Conservation (phyloP, 2,113 vertebrate species). For the Stigmatopora nigra region DNA sequence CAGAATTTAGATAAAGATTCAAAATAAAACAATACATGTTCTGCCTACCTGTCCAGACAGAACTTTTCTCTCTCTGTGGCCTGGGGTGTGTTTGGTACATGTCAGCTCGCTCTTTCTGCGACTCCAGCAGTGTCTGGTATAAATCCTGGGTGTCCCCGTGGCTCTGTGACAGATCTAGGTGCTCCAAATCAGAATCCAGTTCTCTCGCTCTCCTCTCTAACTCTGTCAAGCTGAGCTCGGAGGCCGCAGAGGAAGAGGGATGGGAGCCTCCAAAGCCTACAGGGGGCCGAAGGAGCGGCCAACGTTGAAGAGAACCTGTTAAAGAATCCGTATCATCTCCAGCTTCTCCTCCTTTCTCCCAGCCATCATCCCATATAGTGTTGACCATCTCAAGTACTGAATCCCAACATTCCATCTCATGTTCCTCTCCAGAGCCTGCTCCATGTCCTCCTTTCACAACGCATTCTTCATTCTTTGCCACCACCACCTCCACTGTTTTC, state of each 20-base stretch:
- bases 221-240: conserved; percentile 68
- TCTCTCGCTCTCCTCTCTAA: conserved; percentile 65
- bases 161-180: conserved; percentile 52
- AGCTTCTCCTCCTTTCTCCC: conserved; percentile 40
- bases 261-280: conserved; percentile 72
- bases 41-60: conserved; percentile 41
- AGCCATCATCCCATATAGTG: conserved; percentile 68
- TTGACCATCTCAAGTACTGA: conserved; percentile 70
- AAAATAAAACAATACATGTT: too few relatives aligned
- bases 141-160: conserved; percentile 38
- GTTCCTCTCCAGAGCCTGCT: conserved; percentile 19
- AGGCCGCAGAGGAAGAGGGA: conserved; percentile 68
- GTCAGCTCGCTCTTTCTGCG: conserved; percentile 46
- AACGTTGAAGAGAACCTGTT: conserved; percentile 64
- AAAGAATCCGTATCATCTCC: conserved; percentile 55
- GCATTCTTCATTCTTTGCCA: conserved; percentile 31
- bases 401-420: conserved; percentile 60
- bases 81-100: conserved; percentile 61
- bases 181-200: conserved; percentile 61
- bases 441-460: conserved; percentile 28
- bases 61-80: conserved; percentile 52
- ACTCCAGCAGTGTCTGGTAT: conserved; percentile 42
- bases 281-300: conserved; percentile 71
- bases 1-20: background rate
- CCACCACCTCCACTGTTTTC: conserved; percentile 23